Evolutionary conservation across 2,888 invertebrate species (phyloP), one percentile per base, ranked within the genome.

Genomic region (Parnassius orleans): DNA sequence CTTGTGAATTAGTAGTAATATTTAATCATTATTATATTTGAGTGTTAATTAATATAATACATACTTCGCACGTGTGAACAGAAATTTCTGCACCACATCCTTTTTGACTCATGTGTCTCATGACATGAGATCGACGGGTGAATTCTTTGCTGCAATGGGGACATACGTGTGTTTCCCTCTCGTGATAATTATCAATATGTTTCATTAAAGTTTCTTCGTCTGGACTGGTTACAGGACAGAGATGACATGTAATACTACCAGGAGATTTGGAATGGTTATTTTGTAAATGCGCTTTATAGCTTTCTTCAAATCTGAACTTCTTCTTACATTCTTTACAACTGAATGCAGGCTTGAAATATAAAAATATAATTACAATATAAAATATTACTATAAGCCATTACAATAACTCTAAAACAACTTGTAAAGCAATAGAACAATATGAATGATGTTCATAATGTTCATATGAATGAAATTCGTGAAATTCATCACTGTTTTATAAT

Each of bases 51-150:
- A 52, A 52, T 54, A 19, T 54, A 1, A 11, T 12, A 54, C 80
- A 80, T 78, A 90, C 90, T 72, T 87, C 87, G 78, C 90, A 90
- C 15, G 77, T 73, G 68, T 72, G 84, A 42, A 69, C 65, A 1
- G 73, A 60, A 54, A 76, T 67, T 59, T 65, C 68, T n/a, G 95
- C 95, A 80, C 93, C 93, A 78, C 95, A 95, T n/a, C 94, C 94
- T 57, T 93, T 94, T 73, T 95, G 95, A 50, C 92, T 82, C 77
- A 95, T 90, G 74, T 96, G 95, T 15, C 95, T 87, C 66, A 95
- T 88, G 51, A 97, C 92, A 83, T 97, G 96, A 71, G 96, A 95
- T 65, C 94, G 94, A 62, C 96, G 90, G 1, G 95, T 95, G 81
- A 97, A 97, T 66, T 93, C 93, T 71, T 94, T 94, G 42, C 93